Base-by-base conservation (phyloP, 1,140 invertebrate species). In the Uloborus diversus region DNA sequence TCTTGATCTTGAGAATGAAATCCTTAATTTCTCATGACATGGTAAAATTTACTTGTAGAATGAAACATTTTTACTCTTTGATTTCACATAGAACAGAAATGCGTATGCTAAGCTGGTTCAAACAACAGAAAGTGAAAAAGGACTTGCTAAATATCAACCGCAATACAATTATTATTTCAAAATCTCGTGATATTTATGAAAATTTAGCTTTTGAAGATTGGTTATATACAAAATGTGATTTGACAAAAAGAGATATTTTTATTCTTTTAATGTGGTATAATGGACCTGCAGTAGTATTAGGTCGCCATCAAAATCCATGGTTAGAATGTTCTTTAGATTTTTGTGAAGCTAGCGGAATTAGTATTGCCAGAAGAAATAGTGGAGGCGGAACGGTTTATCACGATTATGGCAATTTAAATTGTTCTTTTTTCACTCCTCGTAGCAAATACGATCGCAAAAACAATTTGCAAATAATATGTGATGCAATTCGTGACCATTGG, bases 381-480 rank as follows among this genome's bases (percentile, higher is more conserved):
- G 97, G 96, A n/a, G 98, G 97, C 75, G 96, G 96, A 11, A 93
- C 96, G 20, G 96, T 99, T 23, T 99, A 96, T 86, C 97, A 99
- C 87, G 97, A 99, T 87, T 84, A 89, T 79, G 96, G 96, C 51
- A 98, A 97, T 88, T 87, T 99, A 0, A 99, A 98, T 88, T 89
- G 96, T 64, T 93, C 94, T 0, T 98, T 98, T 86, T 94, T 98
- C 82, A 93, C 93, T 3, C 89, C 91, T 0, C 89, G 91, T 82
- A 90, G 92, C 81, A 88, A 90, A 59, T 97, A 97, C 85, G 91
- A 96, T 85, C 88, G 95, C 78, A 92, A 90, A 82, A 91, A 92
- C 80, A 98, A 98, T 87, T 88, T 97, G 82, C 91, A 95, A 81
- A 88, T 97, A 17, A 92, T 98, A 23, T 92, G 91, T 23, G 89